Evolutionary conservation across 2,888 invertebrate genomes (phyloP), one percentile per base, ranked within the genome.

Genomic region (Stenichneumon culpator): DNA sequence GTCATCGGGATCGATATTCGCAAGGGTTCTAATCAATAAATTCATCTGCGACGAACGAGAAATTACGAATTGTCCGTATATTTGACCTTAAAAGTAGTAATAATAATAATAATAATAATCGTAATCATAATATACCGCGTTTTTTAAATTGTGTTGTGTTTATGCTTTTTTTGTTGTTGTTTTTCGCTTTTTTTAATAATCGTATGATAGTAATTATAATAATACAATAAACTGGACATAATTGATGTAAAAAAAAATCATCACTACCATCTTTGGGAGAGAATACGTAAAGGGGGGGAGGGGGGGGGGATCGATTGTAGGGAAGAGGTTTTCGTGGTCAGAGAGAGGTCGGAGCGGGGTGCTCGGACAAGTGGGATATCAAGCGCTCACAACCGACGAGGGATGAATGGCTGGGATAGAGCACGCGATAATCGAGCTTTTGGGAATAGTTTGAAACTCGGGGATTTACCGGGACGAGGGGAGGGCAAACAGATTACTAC

Each of bases 181-280:
- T 36, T 36, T 74, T 82, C 32, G n/a, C 36, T 65, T 82, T 82
- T 78, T 87, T 75, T 69, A 72, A 88, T 89, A 87, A 83, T 86
- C 82, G 86, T 86, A 81, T 50, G 50, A 83, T 79, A 79, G 83
- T 69, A 80, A 86, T 80, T 68, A 87, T 84, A 82, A 85, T 88
- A 84, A 88, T 85, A 86, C 80, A 84, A 83, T 86, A 75, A 86
- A 86, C 82, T 79, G 80, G 78, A 84, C 72, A 82, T 82, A 84
- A 85, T 85, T 77, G 77, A 88, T 87, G 88, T 88, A 86, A 88
- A 84, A 86, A 85, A 87, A 86, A 86, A 81, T 89, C 28, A 91
- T 90, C 88, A 92, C 91, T 91, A 90, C 90, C 91, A 91, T 92
- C 92, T 92, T 92, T 92, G 91, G 92, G 89, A 92, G 90, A 91